Base-by-base conservation (phyloP, 2,113 vertebrate genomes). In the Kryptolebias marmoratus region DNA sequence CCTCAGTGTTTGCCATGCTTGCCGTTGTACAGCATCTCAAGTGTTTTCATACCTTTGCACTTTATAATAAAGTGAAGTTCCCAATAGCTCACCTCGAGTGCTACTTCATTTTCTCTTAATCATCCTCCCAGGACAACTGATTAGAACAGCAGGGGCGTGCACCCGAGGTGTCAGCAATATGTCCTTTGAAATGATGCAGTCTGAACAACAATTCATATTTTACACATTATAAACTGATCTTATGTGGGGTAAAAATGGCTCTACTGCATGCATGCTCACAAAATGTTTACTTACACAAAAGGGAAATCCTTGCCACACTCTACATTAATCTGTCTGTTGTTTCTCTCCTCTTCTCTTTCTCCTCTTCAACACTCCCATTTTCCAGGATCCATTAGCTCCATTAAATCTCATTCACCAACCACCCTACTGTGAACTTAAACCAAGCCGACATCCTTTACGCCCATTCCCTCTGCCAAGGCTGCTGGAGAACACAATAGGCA, bases 11-110 rank as follows among this genome's bases (percentile, higher is more conserved):
- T 85, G 80, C 48, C 45, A 83, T 77, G 70, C 82, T 73, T 16
- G 7, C 57, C 18, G 12, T n/a, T 53, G 14, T 69, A 68, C 55
- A 16, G 45, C 64, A 80, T 87, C 83, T 86, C 80, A 30, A 91
- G 85, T 87, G 85, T 78, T 90, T 90, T 88, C 80, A 57, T 85
- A 88, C 87, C 84, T 83, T 87, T 89, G 84, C 87, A 82, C 85
- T 88, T 85, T 73, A 86, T 90, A 91, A 91, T 92, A 84, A 88
- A 89, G 81, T 64, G 74, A 78, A 80, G 75, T 83, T 89, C 84
- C 72, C 68, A 78, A 82, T 82, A 72, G 53, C 75, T 68, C 71
- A 73, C 64, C n/a, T 18, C 57, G 12, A 81, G 71, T 60, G 73
- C 73, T 70, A 67, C 83, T 89, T 87, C 75, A 81, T 87, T 87